Evolutionary conservation across 1,140 invertebrate genomes (phyloP), one percentile per base, ranked within the genome.

Genomic region (Drosophila repleta): DNA sequence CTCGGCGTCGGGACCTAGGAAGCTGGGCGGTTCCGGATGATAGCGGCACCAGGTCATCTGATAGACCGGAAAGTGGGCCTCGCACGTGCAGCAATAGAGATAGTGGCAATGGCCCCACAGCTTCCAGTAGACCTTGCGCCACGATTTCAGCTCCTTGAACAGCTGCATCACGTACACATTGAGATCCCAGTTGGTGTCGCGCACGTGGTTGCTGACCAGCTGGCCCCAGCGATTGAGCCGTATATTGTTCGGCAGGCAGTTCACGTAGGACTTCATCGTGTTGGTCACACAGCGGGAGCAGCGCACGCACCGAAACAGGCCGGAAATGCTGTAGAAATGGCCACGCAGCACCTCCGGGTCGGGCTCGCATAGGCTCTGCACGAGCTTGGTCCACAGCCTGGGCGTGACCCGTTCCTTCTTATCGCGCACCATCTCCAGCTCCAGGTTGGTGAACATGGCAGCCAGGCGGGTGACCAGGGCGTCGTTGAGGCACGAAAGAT

Each of bases 101-200:
- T 96, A 97, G 91, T 97, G 96, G 68, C 95, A 95, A 79, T 96
- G 95, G 0, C 96, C 96, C 97, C 97, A 98, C 10, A 98, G 92
- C 55, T 96, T 94, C 97, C 97, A 99, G 92, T 98, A 98, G 0
- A 98, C 96, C 85, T 95, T 96, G 0, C 96, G 93, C 97, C 97
- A 98, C 0, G 95, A 95, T 69, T 96, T 96, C 35, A 97, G 92
- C 74, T 97, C 95, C 7, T 94, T 94, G 80, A 96, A 95, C 17
- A 98, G 91, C 68, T 94, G 94, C 8, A 95, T 88, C 7, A 98
- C 95, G 82, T 97, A 97, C 43, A 96, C 95, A 78, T 96, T 97
- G 8, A 98, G 92, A 78, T 96, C 96, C 96, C 97, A 98, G 1
- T 93, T 93, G 10, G 93, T 76, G 75, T 98, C 97, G 78, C 96